Evolutionary conservation across 2,113 vertebrate genomes (phyloP), one percentile per base, ranked within the genome.

Genomic region (Paradoxurus hermaphroditus): DNA sequence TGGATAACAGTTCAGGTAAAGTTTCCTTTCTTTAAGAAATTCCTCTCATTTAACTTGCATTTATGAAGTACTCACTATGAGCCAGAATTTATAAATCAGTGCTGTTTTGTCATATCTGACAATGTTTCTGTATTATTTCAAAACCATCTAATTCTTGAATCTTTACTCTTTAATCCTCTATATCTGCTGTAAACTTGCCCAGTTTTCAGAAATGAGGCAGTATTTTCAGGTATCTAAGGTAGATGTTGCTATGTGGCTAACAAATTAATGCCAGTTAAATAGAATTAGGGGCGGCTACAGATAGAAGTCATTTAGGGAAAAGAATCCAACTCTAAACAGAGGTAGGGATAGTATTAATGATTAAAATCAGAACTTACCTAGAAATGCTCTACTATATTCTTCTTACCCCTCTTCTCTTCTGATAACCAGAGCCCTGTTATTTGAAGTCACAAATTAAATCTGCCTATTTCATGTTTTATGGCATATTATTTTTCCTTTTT

Each of bases 321-420:
- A 31, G 6, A 92, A 65, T 41, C 18, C 63, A 10, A 83, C 27
- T n/a, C 15, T 75, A 92, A 84, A 65, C 78, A 73, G 8, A 81
- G 21, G 3, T 13, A 39, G 10, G 44, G 11, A 8, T 65, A 95
- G 7, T 41, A 68, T 82, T 63, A 86, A 90, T 73, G 63, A 79
- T 36, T 63, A 53, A 79, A 75, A 73, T 86, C 3, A 81, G 23
- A 86, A 91, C 83, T 86, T 96, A 97, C 94, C 92, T 86, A 53
- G 25, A 97, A 94, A 90, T 44, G 18, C 68, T 11, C n/a, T 75
- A 67, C 63, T 72, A 34, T 49, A 49, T 75, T 95, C 70, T 81
- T 68, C 36, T 56, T 56, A 67, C 3, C 3, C 1, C 3, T 19
- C 6, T n/a, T 67, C 62, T 56, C 27, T 70, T 68, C 23, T 36